Conservation (phyloP, 2,888 invertebrate genomes). For the Dinocampus coccinellae region DNA sequence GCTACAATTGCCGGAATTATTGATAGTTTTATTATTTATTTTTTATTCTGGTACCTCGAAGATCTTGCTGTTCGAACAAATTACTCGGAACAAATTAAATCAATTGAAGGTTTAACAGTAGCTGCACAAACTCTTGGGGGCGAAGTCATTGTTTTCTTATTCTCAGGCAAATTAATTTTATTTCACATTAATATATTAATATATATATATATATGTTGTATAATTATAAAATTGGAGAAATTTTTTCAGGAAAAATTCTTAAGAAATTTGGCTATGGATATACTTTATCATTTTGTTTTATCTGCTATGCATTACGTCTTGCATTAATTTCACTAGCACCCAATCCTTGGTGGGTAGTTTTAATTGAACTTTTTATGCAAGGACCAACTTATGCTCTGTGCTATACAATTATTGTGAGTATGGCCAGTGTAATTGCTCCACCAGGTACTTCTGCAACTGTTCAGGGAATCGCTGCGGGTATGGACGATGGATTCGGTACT, state of each 20-base stretch:
- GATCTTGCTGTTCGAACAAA: constrained; percentile 78
- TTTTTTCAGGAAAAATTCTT: constrained; percentile 79
- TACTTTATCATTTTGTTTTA: constrained; percentile 82
- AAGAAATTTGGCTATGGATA: constrained; percentile 83
- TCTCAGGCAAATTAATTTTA: constrained; percentile 73
- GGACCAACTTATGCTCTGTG: constrained; percentile 90
- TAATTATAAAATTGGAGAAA: background rate
- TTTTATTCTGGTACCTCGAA: constrained; percentile 87
- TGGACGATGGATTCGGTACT: constrained; percentile 86
- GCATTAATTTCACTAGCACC: constrained; percentile 81
- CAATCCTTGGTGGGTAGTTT: constrained; percentile 86
- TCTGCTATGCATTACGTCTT: constrained; percentile 82
- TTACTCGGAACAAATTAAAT: constrained; percentile 77
- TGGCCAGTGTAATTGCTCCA: constrained; percentile 72
- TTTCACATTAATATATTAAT: background rate
- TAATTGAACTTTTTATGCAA: constrained; percentile 84
- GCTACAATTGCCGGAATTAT: constrained; percentile 82
- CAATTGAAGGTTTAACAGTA: constrained; percentile 84
- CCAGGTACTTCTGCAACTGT: constrained; percentile 86
- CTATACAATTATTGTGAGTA: constrained; percentile 84
- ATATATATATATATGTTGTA: background rate
- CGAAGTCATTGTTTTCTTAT: constrained; percentile 82
- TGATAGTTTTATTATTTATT: constrained; percentile 86
- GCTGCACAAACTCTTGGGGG: constrained; percentile 85
- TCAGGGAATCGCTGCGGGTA: constrained; percentile 88